Percentiles rank a stretch among this genome's conserved stretches.
phyloP scores from a whole-genome alignment of 2,797 vertebrate species.

The Kryptopterus vitreolus region DNA sequence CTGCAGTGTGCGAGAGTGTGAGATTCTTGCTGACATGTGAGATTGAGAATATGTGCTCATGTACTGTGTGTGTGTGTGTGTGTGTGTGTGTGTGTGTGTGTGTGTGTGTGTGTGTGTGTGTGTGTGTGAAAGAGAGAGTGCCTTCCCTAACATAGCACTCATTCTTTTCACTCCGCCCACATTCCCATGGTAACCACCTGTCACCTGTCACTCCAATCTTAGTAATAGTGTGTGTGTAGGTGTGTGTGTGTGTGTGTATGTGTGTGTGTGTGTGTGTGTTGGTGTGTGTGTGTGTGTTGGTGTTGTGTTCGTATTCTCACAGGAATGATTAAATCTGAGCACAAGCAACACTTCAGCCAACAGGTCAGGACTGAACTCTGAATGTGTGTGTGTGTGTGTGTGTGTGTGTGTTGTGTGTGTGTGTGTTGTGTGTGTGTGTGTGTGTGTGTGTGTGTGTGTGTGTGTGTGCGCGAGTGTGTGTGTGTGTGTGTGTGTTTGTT shows the following conservation, averaged over 20 bases:
- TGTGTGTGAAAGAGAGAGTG: neutral
- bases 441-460: neutral
- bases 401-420: neutral
- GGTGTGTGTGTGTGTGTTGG: neutral
- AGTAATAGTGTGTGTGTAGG: neutral
- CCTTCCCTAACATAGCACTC: slow-evolving; percentile 6
- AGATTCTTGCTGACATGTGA: slow-evolving; percentile 1
- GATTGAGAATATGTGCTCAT: neutral
- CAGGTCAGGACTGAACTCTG: neutral
- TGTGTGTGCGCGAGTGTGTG: neutral
- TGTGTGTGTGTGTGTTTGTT: neutral
- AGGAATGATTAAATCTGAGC: neutral
- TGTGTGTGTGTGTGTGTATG: neutral
- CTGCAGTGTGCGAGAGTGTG: neutral
- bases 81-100: neutral
- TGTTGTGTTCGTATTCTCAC: too few species aligned
- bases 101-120: slow-evolving; percentile 6
- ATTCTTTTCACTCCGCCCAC: slow-evolving; percentile 12
- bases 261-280: neutral
- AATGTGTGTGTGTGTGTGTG: slow-evolving; percentile 1
- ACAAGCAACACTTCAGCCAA: neutral
- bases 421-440: neutral
- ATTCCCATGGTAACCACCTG: slow-evolving; percentile 27
- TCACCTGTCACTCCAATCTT: slow-evolving; percentile 11
- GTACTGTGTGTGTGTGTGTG: neutral